phyloP scores from a whole-genome alignment of 2,888 invertebrate genomes.

The Cheilosia scutellata region DNA sequence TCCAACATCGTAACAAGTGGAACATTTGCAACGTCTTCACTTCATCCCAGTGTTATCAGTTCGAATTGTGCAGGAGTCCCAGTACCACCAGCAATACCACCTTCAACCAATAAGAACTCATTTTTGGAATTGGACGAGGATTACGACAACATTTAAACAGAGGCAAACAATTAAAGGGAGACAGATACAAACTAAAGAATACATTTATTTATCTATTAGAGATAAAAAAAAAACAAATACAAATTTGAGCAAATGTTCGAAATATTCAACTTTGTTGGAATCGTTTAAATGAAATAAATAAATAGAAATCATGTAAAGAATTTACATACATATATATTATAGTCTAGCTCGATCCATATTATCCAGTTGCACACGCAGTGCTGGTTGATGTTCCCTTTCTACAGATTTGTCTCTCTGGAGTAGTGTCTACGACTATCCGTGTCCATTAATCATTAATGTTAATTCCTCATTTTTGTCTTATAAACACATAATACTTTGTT shows the following conservation, averaged over 20 bases:
- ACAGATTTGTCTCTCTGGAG: too few species aligned
- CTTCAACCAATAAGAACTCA: slow-evolving; percentile 76
- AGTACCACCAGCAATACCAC: slow-evolving; percentile 41
- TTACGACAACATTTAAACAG: slow-evolving; percentile 84
- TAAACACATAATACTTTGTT: too few species aligned
- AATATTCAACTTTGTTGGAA: slow-evolving; percentile 24
- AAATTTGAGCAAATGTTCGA: slow-evolving; percentile 25
- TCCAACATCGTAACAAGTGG: slow-evolving; percentile 81
- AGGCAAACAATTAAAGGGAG: background rate
- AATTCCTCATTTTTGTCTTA: too few species aligned
- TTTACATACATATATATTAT: too few species aligned
- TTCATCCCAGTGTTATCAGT: slow-evolving; percentile 48
- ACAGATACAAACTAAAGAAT: slow-evolving; percentile 38
- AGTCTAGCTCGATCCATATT: too few species aligned
- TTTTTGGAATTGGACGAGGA: slow-evolving; percentile 84
- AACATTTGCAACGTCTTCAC: slow-evolving; percentile 48
- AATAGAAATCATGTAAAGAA: slow-evolving; percentile 13
- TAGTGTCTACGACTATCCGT: too few species aligned
- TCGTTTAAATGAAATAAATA: slow-evolving; percentile 54
- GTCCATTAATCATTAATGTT: too few species aligned
- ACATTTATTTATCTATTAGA: slow-evolving; percentile 14
- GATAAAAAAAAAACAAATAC: slow-evolving; percentile 25
- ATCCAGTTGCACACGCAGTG: too few species aligned
- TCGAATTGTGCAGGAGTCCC: slow-evolving; percentile 32
- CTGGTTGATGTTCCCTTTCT: too few species aligned